Conservation (phyloP, 2,888 invertebrate species). For the Andrena camellia region DNA sequence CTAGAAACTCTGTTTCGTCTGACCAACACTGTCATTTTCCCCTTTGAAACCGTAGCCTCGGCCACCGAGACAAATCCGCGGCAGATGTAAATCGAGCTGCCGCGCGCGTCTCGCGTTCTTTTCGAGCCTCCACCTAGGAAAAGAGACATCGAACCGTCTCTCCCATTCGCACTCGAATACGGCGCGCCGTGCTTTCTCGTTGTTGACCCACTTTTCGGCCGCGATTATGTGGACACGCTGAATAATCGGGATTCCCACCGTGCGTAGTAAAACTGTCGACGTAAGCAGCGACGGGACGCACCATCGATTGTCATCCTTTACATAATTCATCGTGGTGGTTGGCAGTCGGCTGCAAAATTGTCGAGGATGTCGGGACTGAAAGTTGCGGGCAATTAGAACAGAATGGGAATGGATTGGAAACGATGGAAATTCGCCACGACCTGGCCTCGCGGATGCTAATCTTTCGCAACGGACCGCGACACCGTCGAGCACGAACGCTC, state of each 20-base stretch:
- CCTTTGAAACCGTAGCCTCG: slow-evolving; percentile 21
- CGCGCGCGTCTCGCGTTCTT: slow-evolving; percentile 5
- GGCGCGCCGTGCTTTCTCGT: slow-evolving; percentile 21
- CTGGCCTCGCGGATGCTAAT: not conserved
- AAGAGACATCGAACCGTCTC: slow-evolving; percentile 10
- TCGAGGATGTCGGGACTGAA: slow-evolving; percentile 1
- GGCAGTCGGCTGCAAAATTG: not conserved
- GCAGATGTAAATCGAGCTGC: slow-evolving; percentile 31
- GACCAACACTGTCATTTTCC: slow-evolving; percentile 3
- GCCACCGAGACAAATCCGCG: not conserved
- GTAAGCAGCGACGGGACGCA: not conserved
- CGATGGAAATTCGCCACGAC: not conserved
- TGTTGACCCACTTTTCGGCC: slow-evolving; percentile 33
- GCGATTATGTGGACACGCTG: slow-evolving; percentile 1
- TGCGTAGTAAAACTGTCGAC: not conserved
- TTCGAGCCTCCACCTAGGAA: not conserved
- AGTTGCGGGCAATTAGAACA: not conserved
- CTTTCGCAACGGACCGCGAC: slow-evolving; percentile 4
- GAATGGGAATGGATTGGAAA: not conserved
- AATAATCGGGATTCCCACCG: slow-evolving; percentile 36
- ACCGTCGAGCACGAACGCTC: not conserved
- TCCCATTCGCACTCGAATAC: slow-evolving; percentile 6
- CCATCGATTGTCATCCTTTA: not conserved
- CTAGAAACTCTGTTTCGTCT: slow-evolving; percentile 25
- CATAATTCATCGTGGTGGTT: slow-evolving; percentile 2